Evolutionary conservation across 2,797 vertebrate species (phyloP).

Genomic region (Heliangelus exortis): DNA sequence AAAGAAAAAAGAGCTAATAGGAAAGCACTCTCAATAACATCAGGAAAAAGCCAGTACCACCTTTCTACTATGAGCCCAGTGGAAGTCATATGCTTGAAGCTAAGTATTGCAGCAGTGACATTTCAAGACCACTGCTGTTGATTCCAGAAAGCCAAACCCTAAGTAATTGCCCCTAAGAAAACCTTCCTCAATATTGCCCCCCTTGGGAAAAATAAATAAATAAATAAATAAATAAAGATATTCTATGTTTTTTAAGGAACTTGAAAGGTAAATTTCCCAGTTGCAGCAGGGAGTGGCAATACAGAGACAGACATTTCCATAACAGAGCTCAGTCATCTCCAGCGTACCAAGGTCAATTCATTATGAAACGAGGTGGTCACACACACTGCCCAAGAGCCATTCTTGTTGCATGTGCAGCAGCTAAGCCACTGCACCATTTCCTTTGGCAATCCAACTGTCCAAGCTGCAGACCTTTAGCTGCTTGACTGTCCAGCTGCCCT

Average conservation of each 20-base stretch:
- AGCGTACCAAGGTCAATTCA: neutral
- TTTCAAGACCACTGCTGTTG: neutral
- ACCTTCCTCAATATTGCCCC: neutral
- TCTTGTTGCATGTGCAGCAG: neutral
- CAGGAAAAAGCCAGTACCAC: neutral
- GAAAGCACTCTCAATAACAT: neutral
- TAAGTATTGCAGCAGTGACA: neutral
- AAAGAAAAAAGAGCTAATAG: constrained; percentile 4
- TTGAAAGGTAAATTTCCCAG: neutral
- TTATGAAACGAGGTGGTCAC: neutral
- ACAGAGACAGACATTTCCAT: neutral
- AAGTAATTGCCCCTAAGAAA: neutral
- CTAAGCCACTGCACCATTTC: neutral
- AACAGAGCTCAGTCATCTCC: neutral
- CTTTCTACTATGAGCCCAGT: neutral
- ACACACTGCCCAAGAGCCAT: neutral
- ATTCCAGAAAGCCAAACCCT: neutral
- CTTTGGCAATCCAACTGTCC: neutral
- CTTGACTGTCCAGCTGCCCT: neutral
- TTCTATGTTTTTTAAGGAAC: neutral
- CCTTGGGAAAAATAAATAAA: too few relatives aligned
- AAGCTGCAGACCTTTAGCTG: neutral
- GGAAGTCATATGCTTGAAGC: neutral
- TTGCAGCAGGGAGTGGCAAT: neutral
- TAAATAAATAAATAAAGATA: too few relatives aligned